Conservation (phyloP, 2,797 vertebrate genomes). For the Momotus momota region DNA sequence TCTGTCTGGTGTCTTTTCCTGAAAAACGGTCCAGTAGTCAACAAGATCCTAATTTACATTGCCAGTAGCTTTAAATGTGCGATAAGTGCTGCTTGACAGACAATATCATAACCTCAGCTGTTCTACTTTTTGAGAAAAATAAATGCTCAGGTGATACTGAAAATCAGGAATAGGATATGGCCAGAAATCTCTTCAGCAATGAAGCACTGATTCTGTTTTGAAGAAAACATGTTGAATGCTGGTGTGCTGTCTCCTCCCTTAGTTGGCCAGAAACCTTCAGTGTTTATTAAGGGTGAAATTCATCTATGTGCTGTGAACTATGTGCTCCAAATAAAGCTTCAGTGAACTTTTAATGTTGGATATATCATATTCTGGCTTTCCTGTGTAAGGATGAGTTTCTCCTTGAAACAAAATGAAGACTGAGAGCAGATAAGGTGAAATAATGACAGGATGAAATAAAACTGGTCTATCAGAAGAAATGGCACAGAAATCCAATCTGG, state of each 20-base stretch:
- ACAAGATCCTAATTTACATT: not conserved
- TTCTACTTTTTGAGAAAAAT: not conserved
- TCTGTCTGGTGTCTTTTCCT: not conserved
- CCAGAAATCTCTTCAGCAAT: not conserved
- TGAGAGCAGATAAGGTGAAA: conserved; percentile 5
- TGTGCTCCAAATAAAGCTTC: not conserved
- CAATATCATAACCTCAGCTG: not conserved
- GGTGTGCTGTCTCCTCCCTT: not conserved
- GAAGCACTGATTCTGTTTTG: not conserved
- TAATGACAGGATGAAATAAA: conserved; percentile 13
- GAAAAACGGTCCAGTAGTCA: not conserved
- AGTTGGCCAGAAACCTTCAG: not conserved
- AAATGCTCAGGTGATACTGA: not conserved
- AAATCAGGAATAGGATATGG: not conserved
- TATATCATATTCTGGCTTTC: not conserved
- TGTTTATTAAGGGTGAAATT: conserved; percentile 24
- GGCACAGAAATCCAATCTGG: conserved; percentile 8
- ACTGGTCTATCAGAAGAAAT: conserved; percentile 1
- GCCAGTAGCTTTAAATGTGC: not conserved
- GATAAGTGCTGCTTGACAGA: not conserved
- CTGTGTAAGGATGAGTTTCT: not conserved
- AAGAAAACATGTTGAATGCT: not conserved
- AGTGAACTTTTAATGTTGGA: not conserved
- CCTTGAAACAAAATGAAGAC: conserved; percentile 16
- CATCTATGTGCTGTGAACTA: not conserved